Conservation (phyloP, 2,113 vertebrate species). For the Cygnus buccinator region DNA sequence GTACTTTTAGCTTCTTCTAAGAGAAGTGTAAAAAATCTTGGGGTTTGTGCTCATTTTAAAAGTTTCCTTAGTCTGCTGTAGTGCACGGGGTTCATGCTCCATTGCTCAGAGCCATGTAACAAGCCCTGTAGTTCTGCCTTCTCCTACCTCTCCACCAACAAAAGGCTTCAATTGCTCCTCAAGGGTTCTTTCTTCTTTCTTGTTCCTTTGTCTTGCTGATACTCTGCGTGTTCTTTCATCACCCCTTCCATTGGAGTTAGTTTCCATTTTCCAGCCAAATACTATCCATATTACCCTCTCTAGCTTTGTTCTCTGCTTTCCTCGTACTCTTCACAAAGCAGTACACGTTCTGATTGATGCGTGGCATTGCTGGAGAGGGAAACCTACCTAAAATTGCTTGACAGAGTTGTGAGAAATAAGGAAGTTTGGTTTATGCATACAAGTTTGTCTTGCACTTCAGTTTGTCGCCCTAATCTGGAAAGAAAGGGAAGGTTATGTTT, state of each 20-base stretch:
- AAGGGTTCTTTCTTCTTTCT: background rate
- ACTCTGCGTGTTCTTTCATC: background rate
- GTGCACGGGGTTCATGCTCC: accelerated
- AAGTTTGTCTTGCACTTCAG: background rate
- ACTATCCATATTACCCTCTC: background rate
- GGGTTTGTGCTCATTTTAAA: background rate
- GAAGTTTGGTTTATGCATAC: background rate
- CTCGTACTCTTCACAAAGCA: accelerated
- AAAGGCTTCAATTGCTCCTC: accelerated
- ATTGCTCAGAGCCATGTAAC: background rate
- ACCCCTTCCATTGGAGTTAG: background rate
- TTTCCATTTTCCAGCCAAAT: background rate
- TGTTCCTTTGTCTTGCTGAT: background rate
- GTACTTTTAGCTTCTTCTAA: background rate
- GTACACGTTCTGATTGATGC: accelerated
- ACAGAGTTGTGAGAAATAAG: background rate
- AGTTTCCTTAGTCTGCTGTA: background rate
- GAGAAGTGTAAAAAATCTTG: background rate
- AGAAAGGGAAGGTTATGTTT: background rate
- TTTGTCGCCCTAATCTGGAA: background rate
- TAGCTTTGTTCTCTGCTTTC: background rate
- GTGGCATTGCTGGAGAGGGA: background rate
- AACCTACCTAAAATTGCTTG: background rate
- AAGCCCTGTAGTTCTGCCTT: background rate
- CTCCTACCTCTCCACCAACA: background rate